Evolutionary conservation across 2,113 vertebrate genomes (phyloP).

Genomic region (Callopanchax toddi): DNA sequence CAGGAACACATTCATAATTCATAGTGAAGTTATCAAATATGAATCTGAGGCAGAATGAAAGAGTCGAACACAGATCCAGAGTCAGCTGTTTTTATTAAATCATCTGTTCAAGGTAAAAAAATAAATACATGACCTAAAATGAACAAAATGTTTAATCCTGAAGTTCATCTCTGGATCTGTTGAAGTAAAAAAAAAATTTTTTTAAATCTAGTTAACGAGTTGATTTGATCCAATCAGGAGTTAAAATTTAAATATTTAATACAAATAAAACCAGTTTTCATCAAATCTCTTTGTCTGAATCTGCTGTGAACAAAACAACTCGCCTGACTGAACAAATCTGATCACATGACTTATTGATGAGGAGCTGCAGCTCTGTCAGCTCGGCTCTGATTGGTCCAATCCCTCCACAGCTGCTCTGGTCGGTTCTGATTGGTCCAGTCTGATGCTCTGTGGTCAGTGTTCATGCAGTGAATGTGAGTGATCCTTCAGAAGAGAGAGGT

Average conservation of each 20-base stretch:
- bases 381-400: neutral
- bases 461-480: too few relatives aligned
- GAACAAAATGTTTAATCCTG: too few relatives aligned
- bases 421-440: neutral
- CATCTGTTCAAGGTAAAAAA: too few relatives aligned
- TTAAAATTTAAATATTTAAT: too few relatives aligned
- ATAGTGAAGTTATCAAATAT: slow-evolving; percentile 51
- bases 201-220: too few relatives aligned
- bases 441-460: neutral
- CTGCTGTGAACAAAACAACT: slow-evolving; percentile 43
- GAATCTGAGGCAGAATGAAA: neutral
- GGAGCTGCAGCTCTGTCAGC: neutral
- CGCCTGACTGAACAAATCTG: slow-evolving; percentile 44
- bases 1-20: slow-evolving; percentile 36
- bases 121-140: too few relatives aligned
- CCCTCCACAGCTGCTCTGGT: neutral
- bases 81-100: neutral
- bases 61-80: neutral
- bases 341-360: slow-evolving; percentile 62
- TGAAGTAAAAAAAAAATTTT: too few relatives aligned
- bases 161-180: too few relatives aligned
- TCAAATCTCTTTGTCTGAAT: slow-evolving; percentile 29
- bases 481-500: too few relatives aligned
- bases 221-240: too few relatives aligned
- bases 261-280: too few relatives aligned